Percentiles rank a stretch among this genome's conserved stretches.
These are phyloP conservation scores for Ephialtes manifestator DNA, from an alignment of 2,888 invertebrate species.

Conservation along the genomic window DNA sequence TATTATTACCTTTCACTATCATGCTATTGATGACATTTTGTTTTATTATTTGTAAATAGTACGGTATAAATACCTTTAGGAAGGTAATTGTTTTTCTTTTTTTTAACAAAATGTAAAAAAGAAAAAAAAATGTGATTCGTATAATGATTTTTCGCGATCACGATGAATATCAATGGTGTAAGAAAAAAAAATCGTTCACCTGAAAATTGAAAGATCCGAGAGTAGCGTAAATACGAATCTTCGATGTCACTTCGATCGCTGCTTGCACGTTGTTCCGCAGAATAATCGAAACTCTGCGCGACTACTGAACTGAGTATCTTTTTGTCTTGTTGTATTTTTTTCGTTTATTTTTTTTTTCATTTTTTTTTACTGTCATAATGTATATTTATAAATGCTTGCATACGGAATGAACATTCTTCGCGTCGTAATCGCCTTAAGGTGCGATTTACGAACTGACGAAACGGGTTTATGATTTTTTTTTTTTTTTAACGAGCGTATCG, in stretches of 20 bases:
- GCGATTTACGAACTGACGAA: background rate
- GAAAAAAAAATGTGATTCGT: slow-evolving; percentile 52
- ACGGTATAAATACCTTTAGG: slow-evolving; percentile 62
- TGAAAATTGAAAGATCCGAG: slow-evolving; percentile 32
- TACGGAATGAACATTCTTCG: slow-evolving; percentile 18
- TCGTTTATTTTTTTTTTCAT: background rate
- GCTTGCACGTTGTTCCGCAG: slow-evolving; percentile 14
- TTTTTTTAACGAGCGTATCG: slow-evolving; percentile 2
- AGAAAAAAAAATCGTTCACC: slow-evolving; percentile 1
- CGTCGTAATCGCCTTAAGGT: slow-evolving; percentile 24
- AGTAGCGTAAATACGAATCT: slow-evolving; percentile 60
- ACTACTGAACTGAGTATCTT: slow-evolving; percentile 34
- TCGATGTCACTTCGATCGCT: slow-evolving; percentile 59
- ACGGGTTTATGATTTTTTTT: slow-evolving; percentile 10
- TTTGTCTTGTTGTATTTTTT: slow-evolving; percentile 2
- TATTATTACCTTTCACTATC: slow-evolving; percentile 70
- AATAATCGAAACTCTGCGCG: slow-evolving; percentile 1
- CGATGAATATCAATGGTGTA: slow-evolving; percentile 41
- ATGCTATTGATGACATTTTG: slow-evolving; percentile 73
- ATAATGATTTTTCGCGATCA: slow-evolving; percentile 39
- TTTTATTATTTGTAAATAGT: slow-evolving; percentile 75
- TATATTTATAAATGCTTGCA: slow-evolving; percentile 12
- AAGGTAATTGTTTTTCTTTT: slow-evolving; percentile 64
- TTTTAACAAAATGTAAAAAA: slow-evolving; percentile 27
- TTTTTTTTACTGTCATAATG: slow-evolving; percentile 1